Percentiles rank a stretch among this genome's conserved stretches.
These are phyloP conservation scores for Potamarius usumacintae DNA, from an alignment of 2,113 vertebrate species.

Conservation along the genomic window DNA sequence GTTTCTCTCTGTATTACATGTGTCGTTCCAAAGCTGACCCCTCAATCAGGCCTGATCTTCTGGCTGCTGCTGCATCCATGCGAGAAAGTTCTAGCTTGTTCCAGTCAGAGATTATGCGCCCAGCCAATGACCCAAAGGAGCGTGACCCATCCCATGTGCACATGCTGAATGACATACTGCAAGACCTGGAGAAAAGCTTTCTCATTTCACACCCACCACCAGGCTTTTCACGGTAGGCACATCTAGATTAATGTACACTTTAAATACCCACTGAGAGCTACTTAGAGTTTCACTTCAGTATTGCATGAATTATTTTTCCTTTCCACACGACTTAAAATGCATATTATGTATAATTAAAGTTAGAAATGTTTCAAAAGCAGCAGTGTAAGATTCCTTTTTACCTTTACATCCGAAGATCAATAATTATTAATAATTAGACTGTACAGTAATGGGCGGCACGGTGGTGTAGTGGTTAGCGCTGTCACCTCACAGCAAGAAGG, in stretches of 20 bases:
- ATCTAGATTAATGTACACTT: not conserved
- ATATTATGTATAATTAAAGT: not conserved
- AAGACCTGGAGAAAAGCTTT: conserved; percentile 88
- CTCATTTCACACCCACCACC: conserved; percentile 74
- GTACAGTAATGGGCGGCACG: no score
- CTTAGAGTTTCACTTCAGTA: not conserved
- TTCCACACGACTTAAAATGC: not conserved
- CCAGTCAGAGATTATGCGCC: conserved; percentile 92
- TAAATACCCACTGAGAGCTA: not conserved
- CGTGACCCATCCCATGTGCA: conserved; percentile 80
- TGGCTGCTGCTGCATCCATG: conserved; percentile 72
- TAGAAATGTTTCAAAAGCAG: conserved; percentile 18
- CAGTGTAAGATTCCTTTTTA: not conserved
- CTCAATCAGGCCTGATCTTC: conserved; percentile 61
- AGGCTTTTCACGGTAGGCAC: conserved; percentile 84
- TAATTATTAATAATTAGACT: no score
- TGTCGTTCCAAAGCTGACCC: conserved; percentile 68
- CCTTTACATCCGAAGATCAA: not conserved
- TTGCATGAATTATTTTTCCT: not conserved
- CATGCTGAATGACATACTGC: conserved; percentile 92
- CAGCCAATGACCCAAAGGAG: conserved; percentile 90
- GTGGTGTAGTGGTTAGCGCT: no score
- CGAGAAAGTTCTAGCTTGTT: conserved; percentile 83
- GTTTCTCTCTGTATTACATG: conserved; percentile 8
- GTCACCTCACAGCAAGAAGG: no score